Percentiles rank a stretch among this genome's conserved stretches.
Evolutionary conservation across 2,888 invertebrate species (phyloP).

Genomic region (Nematopogon swammerdamellus): DNA sequence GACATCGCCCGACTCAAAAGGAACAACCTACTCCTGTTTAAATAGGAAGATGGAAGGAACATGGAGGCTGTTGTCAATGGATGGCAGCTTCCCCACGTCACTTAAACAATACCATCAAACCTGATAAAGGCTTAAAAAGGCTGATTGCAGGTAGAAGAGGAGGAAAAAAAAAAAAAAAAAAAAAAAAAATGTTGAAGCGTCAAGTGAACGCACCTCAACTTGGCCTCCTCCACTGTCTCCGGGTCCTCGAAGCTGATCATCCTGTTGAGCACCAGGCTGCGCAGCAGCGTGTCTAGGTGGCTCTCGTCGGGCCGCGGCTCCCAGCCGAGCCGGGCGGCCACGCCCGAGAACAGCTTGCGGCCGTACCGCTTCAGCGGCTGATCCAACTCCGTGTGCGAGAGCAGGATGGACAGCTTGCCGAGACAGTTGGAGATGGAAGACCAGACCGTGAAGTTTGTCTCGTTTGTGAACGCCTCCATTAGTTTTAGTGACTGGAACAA

Average conservation of each 20-base stretch:
- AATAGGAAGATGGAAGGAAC: no score
- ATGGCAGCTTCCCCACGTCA: no score
- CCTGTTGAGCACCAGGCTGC: slow-evolving; percentile 79
- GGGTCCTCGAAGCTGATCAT: slow-evolving; percentile 80
- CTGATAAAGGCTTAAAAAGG: no score
- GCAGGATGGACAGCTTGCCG: slow-evolving; percentile 68
- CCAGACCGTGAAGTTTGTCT: slow-evolving; percentile 94
- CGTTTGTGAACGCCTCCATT: slow-evolving; percentile 80
- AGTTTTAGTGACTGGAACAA: slow-evolving; percentile 62
- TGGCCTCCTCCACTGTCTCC: slow-evolving; percentile 75
- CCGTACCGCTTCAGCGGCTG: slow-evolving; percentile 73
- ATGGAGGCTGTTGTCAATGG: no score
- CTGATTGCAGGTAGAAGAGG: no score
- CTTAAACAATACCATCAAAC: no score
- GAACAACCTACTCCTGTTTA: no score
- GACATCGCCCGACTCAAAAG: no score
- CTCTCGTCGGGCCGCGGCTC: slow-evolving; percentile 77
- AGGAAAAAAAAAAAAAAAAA: no score
- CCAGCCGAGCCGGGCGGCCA: slow-evolving; percentile 80
- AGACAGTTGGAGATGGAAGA: slow-evolving; percentile 77
- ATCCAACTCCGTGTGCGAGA: slow-evolving; percentile 77
- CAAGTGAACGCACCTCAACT: slow-evolving; percentile 61
- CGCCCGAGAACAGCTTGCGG: slow-evolving; percentile 66
- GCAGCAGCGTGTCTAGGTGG: slow-evolving; percentile 80
- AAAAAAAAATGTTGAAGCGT: no score